A percentile compares a stretch with the other conserved stretches of the same genome.
Evolutionary conservation across 2,113 vertebrate species (phyloP).

Genomic region (Festucalex cinctus): DNA sequence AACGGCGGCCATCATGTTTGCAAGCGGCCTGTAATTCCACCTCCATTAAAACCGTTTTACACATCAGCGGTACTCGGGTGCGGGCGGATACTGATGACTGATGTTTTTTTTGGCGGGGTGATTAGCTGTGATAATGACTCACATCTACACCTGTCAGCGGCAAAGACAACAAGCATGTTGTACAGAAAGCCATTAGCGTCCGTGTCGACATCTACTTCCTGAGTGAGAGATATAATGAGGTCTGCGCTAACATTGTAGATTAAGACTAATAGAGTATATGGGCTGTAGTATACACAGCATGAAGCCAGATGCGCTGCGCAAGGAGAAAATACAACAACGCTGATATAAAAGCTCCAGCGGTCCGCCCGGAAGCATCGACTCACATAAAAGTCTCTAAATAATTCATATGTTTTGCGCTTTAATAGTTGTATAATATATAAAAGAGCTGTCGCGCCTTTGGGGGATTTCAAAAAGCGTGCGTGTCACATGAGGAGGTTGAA

Average conservation of each 20-base stretch:
- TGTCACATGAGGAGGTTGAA: background rate
- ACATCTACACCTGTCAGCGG: background rate
- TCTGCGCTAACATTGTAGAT: background rate
- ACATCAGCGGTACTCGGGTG: background rate
- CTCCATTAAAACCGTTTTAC: background rate
- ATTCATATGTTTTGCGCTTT: background rate
- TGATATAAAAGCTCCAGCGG: background rate
- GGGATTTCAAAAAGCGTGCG: background rate
- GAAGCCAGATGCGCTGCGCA: background rate
- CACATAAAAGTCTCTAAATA: conserved; percentile 2
- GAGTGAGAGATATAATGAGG: background rate
- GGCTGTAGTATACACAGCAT: background rate
- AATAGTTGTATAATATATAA: conserved; percentile 1
- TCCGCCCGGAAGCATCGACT: background rate
- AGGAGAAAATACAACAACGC: background rate
- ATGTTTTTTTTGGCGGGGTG: background rate
- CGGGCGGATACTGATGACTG: background rate
- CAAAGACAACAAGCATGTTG: background rate
- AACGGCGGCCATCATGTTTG: background rate
- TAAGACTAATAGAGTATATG: background rate
- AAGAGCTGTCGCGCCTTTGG: background rate
- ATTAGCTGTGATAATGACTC: background rate
- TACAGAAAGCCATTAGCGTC: background rate
- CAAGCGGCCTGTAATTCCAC: background rate
- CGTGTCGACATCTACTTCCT: background rate